Conservation (phyloP, 2,888 invertebrate species). For the Cheiracanthium punctorium region DNA sequence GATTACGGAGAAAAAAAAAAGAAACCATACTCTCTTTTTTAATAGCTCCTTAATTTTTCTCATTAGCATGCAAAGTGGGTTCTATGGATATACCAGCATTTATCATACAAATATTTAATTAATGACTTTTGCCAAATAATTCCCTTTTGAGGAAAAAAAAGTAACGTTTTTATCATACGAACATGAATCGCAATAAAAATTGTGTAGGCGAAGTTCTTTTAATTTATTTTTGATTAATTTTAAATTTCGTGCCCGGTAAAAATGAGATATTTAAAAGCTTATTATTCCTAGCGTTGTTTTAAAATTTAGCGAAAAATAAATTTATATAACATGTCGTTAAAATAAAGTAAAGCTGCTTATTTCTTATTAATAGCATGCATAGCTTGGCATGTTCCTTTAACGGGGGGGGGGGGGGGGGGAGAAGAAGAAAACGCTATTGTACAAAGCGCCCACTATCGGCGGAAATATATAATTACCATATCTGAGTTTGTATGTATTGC, state of each 20-base stretch:
- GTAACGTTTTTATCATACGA: neutral
- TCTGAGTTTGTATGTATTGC: no score
- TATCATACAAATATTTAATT: slow-evolving; percentile 53
- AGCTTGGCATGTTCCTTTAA: no score
- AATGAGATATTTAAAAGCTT: no score
- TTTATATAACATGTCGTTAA: no score
- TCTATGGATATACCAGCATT: slow-evolving; percentile 20
- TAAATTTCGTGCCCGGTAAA: neutral
- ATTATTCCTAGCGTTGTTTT: no score
- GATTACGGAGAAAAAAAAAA: neutral
- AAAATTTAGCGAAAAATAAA: no score
- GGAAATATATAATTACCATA: no score
- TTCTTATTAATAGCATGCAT: no score
- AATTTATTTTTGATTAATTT: neutral
- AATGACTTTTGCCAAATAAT: slow-evolving; percentile 26
- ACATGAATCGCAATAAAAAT: neutral
- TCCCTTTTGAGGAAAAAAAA: neutral
- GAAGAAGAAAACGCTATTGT: no score
- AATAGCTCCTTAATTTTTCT: slow-evolving; percentile 55
- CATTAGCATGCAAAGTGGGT: slow-evolving; percentile 55
- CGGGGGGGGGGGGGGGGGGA: no score
- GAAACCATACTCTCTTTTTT: slow-evolving; percentile 40
- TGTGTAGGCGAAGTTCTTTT: neutral
- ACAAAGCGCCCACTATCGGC: no score
- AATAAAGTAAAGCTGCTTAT: no score